These are phyloP conservation scores for Anniella stebbinsi DNA, from an alignment of 2,797 vertebrate genomes.

Conservation along the genomic window DNA sequence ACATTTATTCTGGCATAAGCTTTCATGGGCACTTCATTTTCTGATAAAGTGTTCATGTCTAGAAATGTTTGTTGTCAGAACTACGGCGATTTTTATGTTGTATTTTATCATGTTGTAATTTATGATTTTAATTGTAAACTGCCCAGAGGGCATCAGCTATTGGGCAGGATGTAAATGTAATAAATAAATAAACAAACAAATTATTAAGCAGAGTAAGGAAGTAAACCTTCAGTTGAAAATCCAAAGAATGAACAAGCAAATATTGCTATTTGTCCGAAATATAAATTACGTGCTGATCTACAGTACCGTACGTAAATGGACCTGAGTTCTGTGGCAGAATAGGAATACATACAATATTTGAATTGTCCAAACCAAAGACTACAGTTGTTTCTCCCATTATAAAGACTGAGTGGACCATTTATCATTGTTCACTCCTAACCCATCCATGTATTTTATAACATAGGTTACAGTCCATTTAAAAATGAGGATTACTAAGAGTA, in stretches of 20 bases:
- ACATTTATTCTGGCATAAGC: too few relatives aligned
- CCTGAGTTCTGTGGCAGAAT: not conserved
- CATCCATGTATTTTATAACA: not conserved
- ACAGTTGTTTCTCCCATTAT: not conserved
- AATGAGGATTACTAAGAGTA: not conserved
- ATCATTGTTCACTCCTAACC: not conserved
- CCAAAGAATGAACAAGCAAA: constrained; percentile 20
- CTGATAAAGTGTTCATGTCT: too few relatives aligned
- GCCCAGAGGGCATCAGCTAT: too few relatives aligned
- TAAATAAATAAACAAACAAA: too few relatives aligned
- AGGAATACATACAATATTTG: not conserved
- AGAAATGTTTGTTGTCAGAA: too few relatives aligned
- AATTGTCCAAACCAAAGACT: not conserved
- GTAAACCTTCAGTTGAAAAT: constrained; percentile 27
- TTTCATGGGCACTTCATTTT: too few relatives aligned
- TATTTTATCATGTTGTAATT: too few relatives aligned
- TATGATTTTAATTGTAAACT: too few relatives aligned
- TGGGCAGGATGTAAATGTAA: too few relatives aligned
- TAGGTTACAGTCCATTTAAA: not conserved
- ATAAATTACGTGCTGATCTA: not conserved
- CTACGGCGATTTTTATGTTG: too few relatives aligned
- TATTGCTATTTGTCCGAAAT: not conserved
- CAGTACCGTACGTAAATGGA: not conserved
- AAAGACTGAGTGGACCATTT: not conserved
- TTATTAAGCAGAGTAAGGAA: not conserved